Conservation (phyloP, 2,888 invertebrate genomes). For the Tenthredo mesomela region DNA sequence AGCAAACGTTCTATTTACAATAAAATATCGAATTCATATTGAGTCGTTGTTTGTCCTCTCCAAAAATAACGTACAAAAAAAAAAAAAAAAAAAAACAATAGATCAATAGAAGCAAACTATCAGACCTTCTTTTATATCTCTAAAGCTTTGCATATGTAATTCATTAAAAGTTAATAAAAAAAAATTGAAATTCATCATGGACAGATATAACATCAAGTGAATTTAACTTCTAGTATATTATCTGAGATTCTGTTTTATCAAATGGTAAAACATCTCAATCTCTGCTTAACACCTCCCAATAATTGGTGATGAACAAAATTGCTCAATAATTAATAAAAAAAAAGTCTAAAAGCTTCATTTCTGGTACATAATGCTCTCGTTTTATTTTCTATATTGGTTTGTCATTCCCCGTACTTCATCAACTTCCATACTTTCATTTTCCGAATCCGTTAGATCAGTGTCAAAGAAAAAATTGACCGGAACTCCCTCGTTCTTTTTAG, state of each 20-base stretch:
- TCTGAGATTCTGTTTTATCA: not conserved
- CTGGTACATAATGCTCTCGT: not conserved
- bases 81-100: too few relatives aligned
- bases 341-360: not conserved
- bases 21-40: slow-evolving; percentile 60
- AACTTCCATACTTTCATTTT: slow-evolving; percentile 63
- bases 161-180: not conserved
- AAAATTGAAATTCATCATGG: not conserved
- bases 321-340: not conserved
- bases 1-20: slow-evolving; percentile 62
- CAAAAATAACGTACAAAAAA: not conserved
- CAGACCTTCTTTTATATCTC: not conserved
- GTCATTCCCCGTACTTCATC: not conserved
- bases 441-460: slow-evolving; percentile 67
- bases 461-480: slow-evolving; percentile 71
- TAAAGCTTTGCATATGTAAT: not conserved
- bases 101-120: not conserved
- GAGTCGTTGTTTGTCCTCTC: not conserved
- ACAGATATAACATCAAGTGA: not conserved
- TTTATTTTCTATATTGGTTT: slow-evolving; percentile 12
- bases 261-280: slow-evolving; percentile 52
- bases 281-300: not conserved
- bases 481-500: slow-evolving; percentile 52
- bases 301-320: not conserved
- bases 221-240: not conserved